These are phyloP conservation scores for Microtus ochrogaster DNA, from an alignment of 2,113 vertebrate species.

Conservation along the genomic window DNA sequence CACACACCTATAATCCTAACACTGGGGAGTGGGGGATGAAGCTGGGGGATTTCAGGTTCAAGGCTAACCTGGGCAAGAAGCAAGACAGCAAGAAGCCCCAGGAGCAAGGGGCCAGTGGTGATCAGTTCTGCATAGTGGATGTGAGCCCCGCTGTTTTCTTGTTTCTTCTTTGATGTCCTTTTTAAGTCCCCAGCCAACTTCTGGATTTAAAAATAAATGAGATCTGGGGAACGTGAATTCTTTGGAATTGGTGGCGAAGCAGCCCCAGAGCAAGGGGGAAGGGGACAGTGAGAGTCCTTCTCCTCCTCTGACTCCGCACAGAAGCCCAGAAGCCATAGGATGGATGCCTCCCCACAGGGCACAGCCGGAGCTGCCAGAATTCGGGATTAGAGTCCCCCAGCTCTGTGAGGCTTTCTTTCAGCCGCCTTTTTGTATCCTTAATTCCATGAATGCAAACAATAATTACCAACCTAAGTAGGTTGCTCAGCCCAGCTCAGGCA, in stretches of 20 bases:
- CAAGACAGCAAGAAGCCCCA: background rate
- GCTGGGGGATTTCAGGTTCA: background rate
- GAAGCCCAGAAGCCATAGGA: background rate
- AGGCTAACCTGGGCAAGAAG: background rate
- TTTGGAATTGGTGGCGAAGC: background rate
- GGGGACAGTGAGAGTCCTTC: background rate
- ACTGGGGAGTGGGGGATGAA: background rate
- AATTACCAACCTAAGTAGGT: constrained; percentile 78
- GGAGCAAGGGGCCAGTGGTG: background rate
- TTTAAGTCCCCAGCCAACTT: constrained; percentile 14
- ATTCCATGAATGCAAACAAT: constrained; percentile 78
- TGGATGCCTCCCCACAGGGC: background rate
- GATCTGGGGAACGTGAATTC: background rate
- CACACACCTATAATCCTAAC: background rate
- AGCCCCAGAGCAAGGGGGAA: background rate
- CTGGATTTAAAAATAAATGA: constrained; percentile 4
- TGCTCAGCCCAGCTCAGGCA: constrained; percentile 47
- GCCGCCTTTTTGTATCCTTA: constrained; percentile 68
- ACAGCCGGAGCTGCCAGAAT: background rate
- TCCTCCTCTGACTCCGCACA: background rate
- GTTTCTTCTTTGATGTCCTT: constrained; percentile 22
- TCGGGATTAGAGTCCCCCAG: background rate
- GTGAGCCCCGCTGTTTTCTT: background rate
- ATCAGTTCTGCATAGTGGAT: background rate
- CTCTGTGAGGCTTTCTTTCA: constrained; percentile 61